Evolutionary conservation across 2,113 vertebrate genomes (phyloP).

Genomic region (Synodontis membranacea): DNA sequence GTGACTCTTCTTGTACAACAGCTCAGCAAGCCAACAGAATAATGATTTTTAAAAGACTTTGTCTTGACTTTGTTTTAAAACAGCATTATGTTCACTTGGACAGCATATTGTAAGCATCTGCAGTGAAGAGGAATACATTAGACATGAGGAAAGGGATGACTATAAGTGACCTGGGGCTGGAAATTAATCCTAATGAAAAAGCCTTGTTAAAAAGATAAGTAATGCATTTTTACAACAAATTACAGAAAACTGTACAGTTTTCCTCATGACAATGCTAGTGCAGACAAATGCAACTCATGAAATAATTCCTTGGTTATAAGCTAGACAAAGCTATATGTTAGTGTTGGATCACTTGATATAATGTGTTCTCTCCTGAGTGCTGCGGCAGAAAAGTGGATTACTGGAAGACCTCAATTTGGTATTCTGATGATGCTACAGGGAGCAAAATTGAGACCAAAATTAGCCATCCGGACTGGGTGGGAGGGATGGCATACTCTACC

Average conservation of each 20-base stretch:
- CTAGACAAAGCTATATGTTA: neutral
- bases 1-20: constrained; percentile 12
- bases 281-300: neutral
- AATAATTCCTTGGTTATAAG: neutral
- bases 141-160: constrained; percentile 3
- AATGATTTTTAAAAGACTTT: constrained; percentile 8
- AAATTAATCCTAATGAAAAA: neutral
- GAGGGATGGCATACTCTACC: neutral
- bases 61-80: constrained; percentile 1
- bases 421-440: neutral
- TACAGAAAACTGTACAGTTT: neutral
- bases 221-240: neutral
- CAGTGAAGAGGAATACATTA: neutral
- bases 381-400: neutral
- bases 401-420: neutral
- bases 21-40: constrained; percentile 10
- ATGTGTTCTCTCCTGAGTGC: neutral
- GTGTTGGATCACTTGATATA: neutral
- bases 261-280: neutral
- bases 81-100: neutral
- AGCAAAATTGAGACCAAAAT: neutral
- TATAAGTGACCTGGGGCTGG: neutral
- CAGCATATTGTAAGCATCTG: neutral
- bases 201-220: neutral
- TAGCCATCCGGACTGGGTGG: neutral